Base-by-base conservation (phyloP, 53 echinoderm and acorn worm genomes). In the Paelopatides confundens region DNA sequence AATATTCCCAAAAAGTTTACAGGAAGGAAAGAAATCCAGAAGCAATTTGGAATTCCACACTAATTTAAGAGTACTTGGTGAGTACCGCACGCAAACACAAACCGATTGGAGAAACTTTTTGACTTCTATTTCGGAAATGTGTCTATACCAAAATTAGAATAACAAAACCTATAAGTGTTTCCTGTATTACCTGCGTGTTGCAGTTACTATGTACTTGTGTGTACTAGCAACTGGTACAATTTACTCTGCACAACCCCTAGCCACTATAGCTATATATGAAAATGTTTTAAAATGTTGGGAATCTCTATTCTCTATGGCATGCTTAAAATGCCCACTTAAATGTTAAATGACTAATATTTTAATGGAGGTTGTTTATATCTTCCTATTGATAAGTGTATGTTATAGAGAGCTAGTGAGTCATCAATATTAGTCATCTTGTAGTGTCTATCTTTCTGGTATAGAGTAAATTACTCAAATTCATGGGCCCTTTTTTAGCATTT, bases 111-210 rank as follows among this genome's bases (percentile, higher is more conserved):
- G 26, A 58, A 58, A 58, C 5, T 6, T 1, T 6, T 43, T 43
- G 24, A 58, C n/a, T 23, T 23, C 21, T n/a, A 2, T 6, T 21
- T 58, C 58, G 74, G 74, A 74, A 74, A 74, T 17, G 17, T 6
- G 74, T 74, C 74, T 74, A 24, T 74, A 24, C 58, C 40, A 74
- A 70, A 74, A 74, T 74, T 74, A 74, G 74, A 74, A 74, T 74
- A 74, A 74, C 74, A 74, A n/a, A n/a, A 39, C 74, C 74, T 74
- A 32, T 74, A 26, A 35, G 74, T 39, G 11, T 74, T 74, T 74
- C 74, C 74, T 74, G 74, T 39, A 74, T 74, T 40, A 46, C 28
- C 39, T 12, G 33, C 38, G 18, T 40, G 38, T 46, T 39, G 43
- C 31, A 27, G 40, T 74, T 74, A 26, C 47, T 40, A 40, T 74